These are phyloP conservation scores for Drosophila lacteicornis DNA, from an alignment of 1,140 invertebrate species.

Conservation along the genomic window DNA sequence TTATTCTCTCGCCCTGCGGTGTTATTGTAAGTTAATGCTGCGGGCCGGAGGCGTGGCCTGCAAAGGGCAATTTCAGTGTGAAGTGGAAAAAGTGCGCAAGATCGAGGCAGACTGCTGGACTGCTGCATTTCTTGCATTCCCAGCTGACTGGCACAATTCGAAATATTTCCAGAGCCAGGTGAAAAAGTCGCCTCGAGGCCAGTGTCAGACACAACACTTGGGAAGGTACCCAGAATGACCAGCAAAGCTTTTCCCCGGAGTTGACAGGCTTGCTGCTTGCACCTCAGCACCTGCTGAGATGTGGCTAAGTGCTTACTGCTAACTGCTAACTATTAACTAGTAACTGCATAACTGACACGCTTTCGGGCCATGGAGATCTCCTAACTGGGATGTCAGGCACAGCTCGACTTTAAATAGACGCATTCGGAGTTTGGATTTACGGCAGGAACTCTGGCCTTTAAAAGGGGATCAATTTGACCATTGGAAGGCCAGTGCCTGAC, in stretches of 20 bases:
- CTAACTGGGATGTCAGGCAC: constrained; percentile 55
- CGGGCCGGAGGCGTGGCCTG: constrained; percentile 4
- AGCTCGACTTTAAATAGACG: constrained; percentile 24
- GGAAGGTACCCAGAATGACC: constrained; percentile 22
- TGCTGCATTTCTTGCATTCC: constrained; percentile 8
- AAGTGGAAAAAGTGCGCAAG: constrained; percentile 6
- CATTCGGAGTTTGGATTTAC: constrained; percentile 31
- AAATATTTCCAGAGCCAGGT: constrained; percentile 26
- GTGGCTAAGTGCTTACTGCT: constrained; percentile 36
- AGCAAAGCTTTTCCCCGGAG: constrained; percentile 20
- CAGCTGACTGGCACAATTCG: constrained; percentile 5
- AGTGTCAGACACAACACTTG: constrained; percentile 55
- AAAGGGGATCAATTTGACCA: constrained; percentile 60
- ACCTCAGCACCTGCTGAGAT: constrained; percentile 49
- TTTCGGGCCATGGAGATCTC: constrained; percentile 53
- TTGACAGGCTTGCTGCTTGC: constrained; percentile 35
- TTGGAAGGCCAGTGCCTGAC: constrained; percentile 8
- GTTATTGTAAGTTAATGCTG: constrained; percentile 35
- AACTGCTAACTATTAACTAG: constrained; percentile 15
- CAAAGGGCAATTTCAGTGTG: neutral
- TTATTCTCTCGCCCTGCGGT: constrained; percentile 33
- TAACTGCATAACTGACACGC: constrained; percentile 70
- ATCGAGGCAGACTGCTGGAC: neutral
- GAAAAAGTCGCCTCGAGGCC: constrained; percentile 48
- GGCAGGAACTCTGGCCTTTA: constrained; percentile 14